Evolutionary conservation across 2,888 invertebrate genomes (phyloP), one percentile per base, ranked within the genome.

Genomic region (Mimachlamys varia): DNA sequence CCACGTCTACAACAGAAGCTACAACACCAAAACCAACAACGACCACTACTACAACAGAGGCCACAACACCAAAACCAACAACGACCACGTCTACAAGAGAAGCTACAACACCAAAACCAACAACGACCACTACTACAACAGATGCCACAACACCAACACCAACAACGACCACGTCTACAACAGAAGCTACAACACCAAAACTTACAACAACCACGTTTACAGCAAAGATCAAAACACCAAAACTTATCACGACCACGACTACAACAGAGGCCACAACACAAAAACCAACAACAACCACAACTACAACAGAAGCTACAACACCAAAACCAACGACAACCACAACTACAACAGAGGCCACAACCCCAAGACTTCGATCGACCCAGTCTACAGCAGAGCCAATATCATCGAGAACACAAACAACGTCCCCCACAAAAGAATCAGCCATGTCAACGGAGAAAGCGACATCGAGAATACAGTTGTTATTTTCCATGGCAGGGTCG

Each of bases 301-400:
- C 91, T 1, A 58, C 89, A 22, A 55, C 90, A 12, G 44, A 91
- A 3, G 89, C 88, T 0, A 90, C 91, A 37, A 90, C 89, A 0
- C 15, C 91, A 15, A 90, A 90, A 0, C 88, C 92, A 19, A 90
- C 90, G n/a, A 89, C 90, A 7, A 87, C 91, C 19, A 89, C 91
- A 0, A 87, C 92, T n/a, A 89, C 90, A 17, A 15, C 91, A 38
- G 55, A 91, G 0, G 89, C 91, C 13, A 87, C 89, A 19, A 88
- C 90, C 19, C 89, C 88, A 22, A 89, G 89, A 37, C 76, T 90
- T 0, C 33, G 90, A n/a, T 88, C 91, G 13, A 88, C 90, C 12
- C 87, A 90, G 0, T 88, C 91, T 1, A 58, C 89, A 22, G 49
- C 90, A 12, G 27, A 91, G 7, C 90, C 88, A 0, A 90, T 91